Conservation (phyloP, 2,113 vertebrate genomes). For the Sminthopsis crassicaudata region DNA sequence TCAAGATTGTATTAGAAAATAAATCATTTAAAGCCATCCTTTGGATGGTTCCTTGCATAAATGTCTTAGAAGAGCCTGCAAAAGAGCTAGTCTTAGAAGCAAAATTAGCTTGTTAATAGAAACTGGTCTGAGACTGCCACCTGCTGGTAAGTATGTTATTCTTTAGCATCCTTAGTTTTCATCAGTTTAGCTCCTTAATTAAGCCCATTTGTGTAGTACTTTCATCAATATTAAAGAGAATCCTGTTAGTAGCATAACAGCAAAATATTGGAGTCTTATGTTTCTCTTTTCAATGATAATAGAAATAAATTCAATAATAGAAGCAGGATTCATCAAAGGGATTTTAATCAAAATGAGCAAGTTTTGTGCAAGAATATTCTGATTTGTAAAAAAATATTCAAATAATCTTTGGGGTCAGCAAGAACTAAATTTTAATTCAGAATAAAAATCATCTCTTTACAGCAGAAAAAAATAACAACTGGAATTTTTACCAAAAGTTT, state of each 20-base stretch:
- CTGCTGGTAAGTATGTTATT: conserved; percentile 78
- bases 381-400: neutral
- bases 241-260: neutral
- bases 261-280: neutral
- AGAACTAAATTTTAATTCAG: neutral
- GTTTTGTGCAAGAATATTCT: neutral
- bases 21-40: conserved; percentile 80
- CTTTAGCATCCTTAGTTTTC: conserved; percentile 4
- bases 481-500: neutral
- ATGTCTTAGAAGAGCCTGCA: conserved; percentile 67
- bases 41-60: conserved; percentile 62
- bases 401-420: too few species aligned
- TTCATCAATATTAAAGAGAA: neutral
- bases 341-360: conserved; percentile 4
- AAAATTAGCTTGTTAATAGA: conserved; percentile 53
- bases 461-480: neutral
- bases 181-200: neutral
- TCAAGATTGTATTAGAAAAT: conserved; percentile 76
- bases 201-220: neutral
- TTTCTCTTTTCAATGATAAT: neutral
- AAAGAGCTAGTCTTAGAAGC: conserved; percentile 27
- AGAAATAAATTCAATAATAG: neutral
- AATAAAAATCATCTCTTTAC: neutral
- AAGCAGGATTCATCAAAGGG: neutral
- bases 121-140: conserved; percentile 84